These are phyloP conservation scores for Drosophila engyochracea DNA, from an alignment of 2,888 invertebrate genomes.

Conservation along the genomic window DNA sequence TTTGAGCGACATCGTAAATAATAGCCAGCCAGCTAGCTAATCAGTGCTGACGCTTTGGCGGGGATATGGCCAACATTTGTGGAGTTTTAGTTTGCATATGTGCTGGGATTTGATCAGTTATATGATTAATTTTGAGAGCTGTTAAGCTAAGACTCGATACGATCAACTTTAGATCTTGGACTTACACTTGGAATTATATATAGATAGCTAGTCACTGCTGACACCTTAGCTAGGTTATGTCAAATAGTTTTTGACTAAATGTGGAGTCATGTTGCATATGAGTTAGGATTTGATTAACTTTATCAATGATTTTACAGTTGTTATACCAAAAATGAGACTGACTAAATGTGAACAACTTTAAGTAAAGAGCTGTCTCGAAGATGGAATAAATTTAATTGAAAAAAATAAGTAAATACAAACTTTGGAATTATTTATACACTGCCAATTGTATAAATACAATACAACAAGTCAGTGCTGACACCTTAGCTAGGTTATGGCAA, in stretches of 20 bases:
- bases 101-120: neutral
- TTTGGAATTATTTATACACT: too few relatives aligned
- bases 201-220: constrained; percentile 7
- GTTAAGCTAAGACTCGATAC: neutral
- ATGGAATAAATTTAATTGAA: too few relatives aligned
- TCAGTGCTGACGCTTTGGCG: constrained; percentile 20
- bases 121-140: neutral
- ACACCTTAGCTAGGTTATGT: constrained; percentile 2
- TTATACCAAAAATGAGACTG: too few relatives aligned
- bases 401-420: too few relatives aligned
- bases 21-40: neutral
- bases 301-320: too few relatives aligned
- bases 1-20: constrained; percentile 20
- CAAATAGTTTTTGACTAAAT: neutral
- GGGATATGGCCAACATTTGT: constrained; percentile 8
- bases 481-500: constrained; percentile 11
- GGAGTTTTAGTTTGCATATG: neutral
- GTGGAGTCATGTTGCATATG: too few relatives aligned
- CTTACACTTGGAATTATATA: neutral
- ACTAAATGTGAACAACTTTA: too few relatives aligned
- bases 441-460: too few relatives aligned
- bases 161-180: neutral
- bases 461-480: constrained; percentile 5
- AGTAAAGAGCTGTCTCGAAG: too few relatives aligned
- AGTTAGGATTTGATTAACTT: neutral